Base-by-base conservation (phyloP, 2,888 invertebrate species). In the Cordilura impudica region DNA sequence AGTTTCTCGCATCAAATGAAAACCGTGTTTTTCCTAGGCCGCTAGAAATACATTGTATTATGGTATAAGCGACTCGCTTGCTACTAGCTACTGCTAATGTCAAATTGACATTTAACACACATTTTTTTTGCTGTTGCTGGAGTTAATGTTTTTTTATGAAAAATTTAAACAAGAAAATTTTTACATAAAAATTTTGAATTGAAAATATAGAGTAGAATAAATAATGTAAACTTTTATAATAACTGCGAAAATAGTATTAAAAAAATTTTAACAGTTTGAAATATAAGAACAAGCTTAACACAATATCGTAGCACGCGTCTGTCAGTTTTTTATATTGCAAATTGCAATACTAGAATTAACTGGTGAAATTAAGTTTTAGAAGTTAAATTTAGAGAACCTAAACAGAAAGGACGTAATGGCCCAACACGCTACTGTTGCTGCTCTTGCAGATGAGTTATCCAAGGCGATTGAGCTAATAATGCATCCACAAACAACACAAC, bases 391-490 rank as follows among this genome's bases (percentile, higher is more conserved):
- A 18, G n/a, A 23, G 12, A 10, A 10, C 7, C n/a, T 29, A 26
- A 31, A 45, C n/a, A n/a, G n/a, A n/a, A n/a, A n/a, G n/a, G n/a
- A n/a, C n/a, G n/a, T n/a, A 5, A 88, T 89, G 89, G 86, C 88
- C 77, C 87, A 87, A 77, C 89, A 86, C 73, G 84, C 85, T 66
- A 86, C 84, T 65, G 88, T 89, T 10, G 84, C 87, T 63, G 89
- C 89, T 3, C 81, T 90, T 54, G 95, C 95, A 80, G 94, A 94
- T 72, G 95, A 96, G 88, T 91, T 96, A 83, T 95, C 95, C 71
- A 92, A 94, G 71, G 95, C 96, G 54, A 94, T 96, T 39, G 96
- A 96, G 86, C 91, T 96, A 14, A 95, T 95, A 75, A 94, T 96
- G 92, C 94, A 95, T 86, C 94, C 95, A n/a, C 91, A 92, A 76